A percentile compares a stretch with the other conserved stretches of the same genome.
Conservation (phyloP, 2,888 invertebrate genomes). For the Orthonevra nobilis region DNA sequence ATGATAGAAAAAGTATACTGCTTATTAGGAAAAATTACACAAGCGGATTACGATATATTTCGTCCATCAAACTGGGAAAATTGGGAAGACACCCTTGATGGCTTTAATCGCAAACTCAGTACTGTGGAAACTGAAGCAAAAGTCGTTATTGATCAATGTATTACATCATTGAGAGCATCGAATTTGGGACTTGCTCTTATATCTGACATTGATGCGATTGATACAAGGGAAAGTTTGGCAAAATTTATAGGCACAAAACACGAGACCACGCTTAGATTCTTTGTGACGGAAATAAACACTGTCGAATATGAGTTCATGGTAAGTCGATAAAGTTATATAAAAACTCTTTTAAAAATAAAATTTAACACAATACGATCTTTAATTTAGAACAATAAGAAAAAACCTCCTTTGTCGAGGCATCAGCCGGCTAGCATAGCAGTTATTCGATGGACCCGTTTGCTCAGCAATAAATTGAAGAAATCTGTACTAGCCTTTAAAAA, state of each 20-base stretch:
- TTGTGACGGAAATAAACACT: conserved; percentile 88
- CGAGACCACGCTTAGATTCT: conserved; percentile 91
- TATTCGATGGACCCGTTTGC: conserved; percentile 91
- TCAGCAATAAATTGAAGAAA: conserved; percentile 89
- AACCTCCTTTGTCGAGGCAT: conserved; percentile 83
- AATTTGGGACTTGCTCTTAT: conserved; percentile 91
- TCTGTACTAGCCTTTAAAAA: conserved; percentile 90
- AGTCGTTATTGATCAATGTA: conserved; percentile 92
- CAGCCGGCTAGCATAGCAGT: conserved; percentile 91
- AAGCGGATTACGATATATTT: conserved; percentile 92
- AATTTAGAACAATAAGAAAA: conserved; percentile 74
- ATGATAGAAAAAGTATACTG: conserved; percentile 90
- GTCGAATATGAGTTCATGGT: conserved; percentile 88
- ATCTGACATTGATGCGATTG: conserved; percentile 88
- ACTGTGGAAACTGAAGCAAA: conserved; percentile 90
- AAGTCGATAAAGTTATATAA: too few species aligned
- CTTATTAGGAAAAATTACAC: conserved; percentile 87
- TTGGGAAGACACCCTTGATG: conserved; percentile 91
- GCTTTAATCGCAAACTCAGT: conserved; percentile 88
- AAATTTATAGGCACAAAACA: conserved; percentile 89
- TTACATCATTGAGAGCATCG: conserved; percentile 89
- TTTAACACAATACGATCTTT: too few species aligned
- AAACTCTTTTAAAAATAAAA: too few species aligned
- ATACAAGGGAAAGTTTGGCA: conserved; percentile 87
- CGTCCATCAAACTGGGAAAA: conserved; percentile 88